Evolutionary conservation across 2,888 invertebrate genomes (phyloP).

Genomic region (Allophyes oxyacanthae): DNA sequence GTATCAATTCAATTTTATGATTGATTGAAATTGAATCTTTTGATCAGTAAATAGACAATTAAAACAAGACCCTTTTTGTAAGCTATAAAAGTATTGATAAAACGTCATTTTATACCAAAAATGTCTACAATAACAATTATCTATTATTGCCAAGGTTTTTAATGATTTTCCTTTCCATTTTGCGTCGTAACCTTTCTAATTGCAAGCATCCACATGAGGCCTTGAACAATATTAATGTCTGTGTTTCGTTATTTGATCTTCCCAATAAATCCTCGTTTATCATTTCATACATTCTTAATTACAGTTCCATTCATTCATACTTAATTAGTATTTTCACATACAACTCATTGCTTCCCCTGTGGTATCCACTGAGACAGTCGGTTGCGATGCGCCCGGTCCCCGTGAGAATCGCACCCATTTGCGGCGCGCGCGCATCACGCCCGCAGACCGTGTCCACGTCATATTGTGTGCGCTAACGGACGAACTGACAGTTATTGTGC

Average conservation of each 20-base stretch:
- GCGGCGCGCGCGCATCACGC: constrained; percentile 66
- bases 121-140: not conserved
- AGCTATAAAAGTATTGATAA: not conserved
- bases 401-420: constrained; percentile 76
- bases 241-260: not conserved
- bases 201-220: too few relatives aligned
- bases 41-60: constrained; percentile 12
- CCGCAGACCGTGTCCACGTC: constrained; percentile 60
- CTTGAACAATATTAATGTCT: too few relatives aligned
- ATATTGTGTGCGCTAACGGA: constrained; percentile 70
- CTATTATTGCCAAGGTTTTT: not conserved
- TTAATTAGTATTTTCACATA: constrained; percentile 33
- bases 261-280: constrained; percentile 1
- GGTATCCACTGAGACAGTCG: constrained; percentile 20
- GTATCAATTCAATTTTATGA: constrained; percentile 34
- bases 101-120: not conserved
- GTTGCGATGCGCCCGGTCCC: constrained; percentile 49
- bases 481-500: constrained; percentile 71
- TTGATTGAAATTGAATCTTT: constrained; percentile 36
- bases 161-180: too few relatives aligned
- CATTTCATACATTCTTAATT: constrained; percentile 10
- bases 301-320: constrained; percentile 15
- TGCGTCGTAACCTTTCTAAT: too few relatives aligned
- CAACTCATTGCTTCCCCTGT: constrained; percentile 29
- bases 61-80: constrained; percentile 10